Conservation (phyloP, 2,797 vertebrate genomes). For the Pygocentrus nattereri region DNA sequence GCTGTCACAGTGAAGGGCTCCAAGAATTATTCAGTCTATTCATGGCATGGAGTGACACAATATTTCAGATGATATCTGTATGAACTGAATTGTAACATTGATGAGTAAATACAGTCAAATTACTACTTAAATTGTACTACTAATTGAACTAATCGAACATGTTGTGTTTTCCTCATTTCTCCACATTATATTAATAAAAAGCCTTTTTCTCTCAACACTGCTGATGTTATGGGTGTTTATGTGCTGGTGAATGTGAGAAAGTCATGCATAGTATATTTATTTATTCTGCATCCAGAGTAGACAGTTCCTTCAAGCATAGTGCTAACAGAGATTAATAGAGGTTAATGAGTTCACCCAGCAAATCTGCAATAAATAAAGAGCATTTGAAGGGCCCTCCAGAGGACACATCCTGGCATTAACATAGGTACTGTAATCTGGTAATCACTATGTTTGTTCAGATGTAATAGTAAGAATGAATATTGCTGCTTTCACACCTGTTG, state of each 20-base stretch:
- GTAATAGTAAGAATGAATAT: not conserved
- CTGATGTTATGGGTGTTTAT: conserved; percentile 1
- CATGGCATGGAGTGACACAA: not conserved
- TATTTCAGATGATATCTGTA: conserved; percentile 21
- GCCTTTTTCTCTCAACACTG: not conserved
- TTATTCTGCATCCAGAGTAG: conserved; percentile 11
- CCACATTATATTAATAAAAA: conserved; percentile 8
- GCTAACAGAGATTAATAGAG: conserved; percentile 40
- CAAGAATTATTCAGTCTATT: conserved; percentile 29
- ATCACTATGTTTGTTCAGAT: conserved; percentile 22
- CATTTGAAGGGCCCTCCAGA: conserved; percentile 42
- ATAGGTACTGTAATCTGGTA: conserved; percentile 1
- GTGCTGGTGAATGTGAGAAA: conserved; percentile 16
- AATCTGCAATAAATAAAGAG: conserved; percentile 38
- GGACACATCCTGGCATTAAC: conserved; percentile 25
- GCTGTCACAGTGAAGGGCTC: conserved; percentile 8
- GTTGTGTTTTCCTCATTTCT: not conserved
- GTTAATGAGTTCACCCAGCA: conserved; percentile 47
- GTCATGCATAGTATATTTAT: conserved; percentile 33
- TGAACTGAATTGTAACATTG: not conserved
- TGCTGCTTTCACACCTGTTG: conserved; percentile 31
- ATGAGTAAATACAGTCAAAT: not conserved
- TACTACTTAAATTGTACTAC: not conserved
- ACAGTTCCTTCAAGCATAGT: conserved; percentile 32
- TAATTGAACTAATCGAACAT: not conserved